Base-by-base conservation (phyloP, 2,113 vertebrate genomes). In the Gymnogyps californianus region DNA sequence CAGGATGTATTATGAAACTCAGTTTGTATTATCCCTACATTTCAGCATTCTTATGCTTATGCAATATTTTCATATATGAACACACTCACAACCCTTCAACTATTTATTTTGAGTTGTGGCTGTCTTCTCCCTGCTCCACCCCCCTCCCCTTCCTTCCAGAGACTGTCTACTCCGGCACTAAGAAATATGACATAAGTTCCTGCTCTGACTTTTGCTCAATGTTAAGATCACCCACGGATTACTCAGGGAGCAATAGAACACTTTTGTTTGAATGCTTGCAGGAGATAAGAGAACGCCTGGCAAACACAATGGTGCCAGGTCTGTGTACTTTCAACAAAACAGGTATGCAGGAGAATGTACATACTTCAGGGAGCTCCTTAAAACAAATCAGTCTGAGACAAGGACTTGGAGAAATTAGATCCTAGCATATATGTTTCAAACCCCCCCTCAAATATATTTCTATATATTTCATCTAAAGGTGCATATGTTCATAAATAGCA, bases 251-350 rank as follows among this genome's bases (percentile, higher is more conserved):
- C 87, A 95, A 96, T 67, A 85, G 87, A 97, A 96, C 87, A 91
- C 89, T 95, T 96, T 83, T 96, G 93, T 95, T 94, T 97, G 92
- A 97, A 97, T 90, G 76, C 90, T 82, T 97, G 69, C 25, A 51
- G 52, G 87, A 97, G 97, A 97, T 96, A 97, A 97, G 87, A 83
- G 77, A 91, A 96, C 19, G 81, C 84, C 93, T 91, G 92, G 96
- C 91, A 97, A 97, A 96, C 87, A 94, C 82, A 90, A 93, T 75
- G 97, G 97, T 97, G 96, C 96, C 96, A 97, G 95, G 87, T 88
- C 83, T 96, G 90, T 96, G 79, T 93, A 83, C 94, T 97, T 96
- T 96, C 76, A 96, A 82, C 52, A 80, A 84, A 95, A 97, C 55
- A 86, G 95, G 90, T 90, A 84, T 93, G 94, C 83, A 86, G 89